Percentiles rank a stretch among this genome's conserved stretches.
Conservation (phyloP, 2,888 invertebrate genomes). For the Metacarcinus magister region DNA sequence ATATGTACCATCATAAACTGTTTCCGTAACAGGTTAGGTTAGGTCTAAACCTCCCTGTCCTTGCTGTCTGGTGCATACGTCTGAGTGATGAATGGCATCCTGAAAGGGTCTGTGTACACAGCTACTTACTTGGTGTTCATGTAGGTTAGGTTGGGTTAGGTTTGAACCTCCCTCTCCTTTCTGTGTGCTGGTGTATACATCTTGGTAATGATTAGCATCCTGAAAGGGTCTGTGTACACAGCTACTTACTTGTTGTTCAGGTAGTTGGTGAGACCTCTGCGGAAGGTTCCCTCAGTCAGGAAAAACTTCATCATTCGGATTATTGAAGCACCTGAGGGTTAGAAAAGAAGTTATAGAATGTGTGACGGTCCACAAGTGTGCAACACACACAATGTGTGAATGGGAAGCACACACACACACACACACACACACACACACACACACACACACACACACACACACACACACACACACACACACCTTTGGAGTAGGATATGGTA, state of each 20-base stretch:
- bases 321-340: constrained; percentile 89
- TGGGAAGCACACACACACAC: too few species aligned
- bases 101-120: not conserved
- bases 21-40: too few species aligned
- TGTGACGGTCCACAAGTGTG: not conserved
- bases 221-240: not conserved
- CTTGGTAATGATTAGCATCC: not conserved
- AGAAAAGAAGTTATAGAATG: not conserved
- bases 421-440: constrained; percentile 1
- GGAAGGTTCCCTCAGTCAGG: constrained; percentile 92
- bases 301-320: constrained; percentile 96
- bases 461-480: constrained; percentile 84
- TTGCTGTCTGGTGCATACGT: too few species aligned
- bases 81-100: not conserved
- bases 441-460: not conserved
- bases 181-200: not conserved
- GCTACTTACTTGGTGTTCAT: constrained; percentile 86
- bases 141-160: too few species aligned
- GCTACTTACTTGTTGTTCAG: constrained; percentile 86
- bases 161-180: too few species aligned
- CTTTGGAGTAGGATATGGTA: constrained; percentile 95
- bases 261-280: constrained; percentile 89
- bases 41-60: too few species aligned
- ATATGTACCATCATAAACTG: too few species aligned
- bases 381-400: too few species aligned